Evolutionary conservation across 2,113 vertebrate species (phyloP).

Genomic region (Petromus typicus): DNA sequence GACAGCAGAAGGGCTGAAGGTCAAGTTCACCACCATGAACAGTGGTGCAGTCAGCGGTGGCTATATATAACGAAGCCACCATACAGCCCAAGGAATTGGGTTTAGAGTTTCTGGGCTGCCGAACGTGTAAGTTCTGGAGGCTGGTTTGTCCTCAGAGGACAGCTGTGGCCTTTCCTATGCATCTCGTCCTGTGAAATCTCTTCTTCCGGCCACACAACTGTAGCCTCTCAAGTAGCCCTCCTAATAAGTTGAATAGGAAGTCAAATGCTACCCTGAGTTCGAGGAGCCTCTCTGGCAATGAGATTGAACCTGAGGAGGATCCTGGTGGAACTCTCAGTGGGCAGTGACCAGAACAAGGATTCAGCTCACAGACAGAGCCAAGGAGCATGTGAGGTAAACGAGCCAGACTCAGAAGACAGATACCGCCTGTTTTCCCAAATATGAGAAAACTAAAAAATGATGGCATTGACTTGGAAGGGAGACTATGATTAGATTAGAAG

Average conservation of each 20-base stretch:
- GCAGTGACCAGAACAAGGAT: not conserved
- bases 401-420: not conserved
- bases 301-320: not conserved
- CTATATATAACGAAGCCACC: not conserved
- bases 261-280: not conserved
- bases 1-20: not conserved
- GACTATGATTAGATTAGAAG: not conserved
- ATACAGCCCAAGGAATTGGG: not conserved
- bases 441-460: not conserved
- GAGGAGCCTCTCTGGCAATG: not conserved
- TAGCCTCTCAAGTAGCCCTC: not conserved
- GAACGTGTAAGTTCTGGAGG: not conserved
- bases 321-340: not conserved
- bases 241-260: not conserved
- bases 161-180: not conserved
- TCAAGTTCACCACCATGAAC: not conserved
- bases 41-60: not conserved
- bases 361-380: not conserved
- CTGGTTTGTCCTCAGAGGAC: not conserved
- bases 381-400: not conserved
- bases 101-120: not conserved
- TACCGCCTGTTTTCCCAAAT: not conserved
- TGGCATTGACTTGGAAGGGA: not conserved
- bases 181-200: not conserved
- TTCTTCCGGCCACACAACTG: not conserved